phyloP scores from a whole-genome alignment of 2,113 vertebrate genomes.

The Pipa parva region DNA sequence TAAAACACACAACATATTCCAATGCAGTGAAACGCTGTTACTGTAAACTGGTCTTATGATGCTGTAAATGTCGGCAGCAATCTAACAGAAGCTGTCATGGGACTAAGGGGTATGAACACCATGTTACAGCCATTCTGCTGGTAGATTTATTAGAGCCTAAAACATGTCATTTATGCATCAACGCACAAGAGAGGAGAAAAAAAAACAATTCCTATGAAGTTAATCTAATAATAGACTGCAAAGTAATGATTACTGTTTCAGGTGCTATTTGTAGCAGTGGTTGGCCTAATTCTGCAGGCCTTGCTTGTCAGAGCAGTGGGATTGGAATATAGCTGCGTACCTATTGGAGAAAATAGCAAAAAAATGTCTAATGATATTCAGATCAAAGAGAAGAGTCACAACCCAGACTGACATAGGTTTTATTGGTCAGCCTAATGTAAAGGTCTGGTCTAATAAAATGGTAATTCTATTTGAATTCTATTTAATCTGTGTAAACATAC shows the following conservation, averaged over 20 bases:
- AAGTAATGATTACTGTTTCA: slow-evolving; percentile 68
- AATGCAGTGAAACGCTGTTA: too few relatives aligned
- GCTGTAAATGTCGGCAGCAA: slow-evolving; percentile 59
- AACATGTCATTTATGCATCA: slow-evolving; percentile 72
- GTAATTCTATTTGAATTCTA: too few relatives aligned
- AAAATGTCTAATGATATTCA: slow-evolving; percentile 57
- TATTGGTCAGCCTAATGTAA: background rate
- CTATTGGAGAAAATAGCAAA: slow-evolving; percentile 53
- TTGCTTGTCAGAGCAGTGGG: slow-evolving; percentile 55
- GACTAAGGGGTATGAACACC: slow-evolving; percentile 61
- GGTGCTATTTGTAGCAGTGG: slow-evolving; percentile 62
- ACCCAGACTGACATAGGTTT: background rate
- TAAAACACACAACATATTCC: too few relatives aligned
- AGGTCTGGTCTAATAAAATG: background rate
- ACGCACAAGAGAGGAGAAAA: slow-evolving; percentile 65
- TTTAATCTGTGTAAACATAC: too few relatives aligned
- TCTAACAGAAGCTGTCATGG: slow-evolving; percentile 67
- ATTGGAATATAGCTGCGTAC: slow-evolving; percentile 60
- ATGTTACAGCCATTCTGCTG: slow-evolving; percentile 61
- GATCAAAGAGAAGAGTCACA: too few relatives aligned
- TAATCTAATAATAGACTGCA: slow-evolving; percentile 73
- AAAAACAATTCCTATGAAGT: slow-evolving; percentile 67
- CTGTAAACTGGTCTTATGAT: slow-evolving; percentile 62
- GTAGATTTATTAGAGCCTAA: slow-evolving; percentile 72
- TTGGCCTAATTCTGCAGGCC: slow-evolving; percentile 62